A percentile compares a stretch with the other conserved stretches of the same genome.
phyloP scores from a whole-genome alignment of 2,888 invertebrate species.

The Trichogramma dendrolimi region DNA sequence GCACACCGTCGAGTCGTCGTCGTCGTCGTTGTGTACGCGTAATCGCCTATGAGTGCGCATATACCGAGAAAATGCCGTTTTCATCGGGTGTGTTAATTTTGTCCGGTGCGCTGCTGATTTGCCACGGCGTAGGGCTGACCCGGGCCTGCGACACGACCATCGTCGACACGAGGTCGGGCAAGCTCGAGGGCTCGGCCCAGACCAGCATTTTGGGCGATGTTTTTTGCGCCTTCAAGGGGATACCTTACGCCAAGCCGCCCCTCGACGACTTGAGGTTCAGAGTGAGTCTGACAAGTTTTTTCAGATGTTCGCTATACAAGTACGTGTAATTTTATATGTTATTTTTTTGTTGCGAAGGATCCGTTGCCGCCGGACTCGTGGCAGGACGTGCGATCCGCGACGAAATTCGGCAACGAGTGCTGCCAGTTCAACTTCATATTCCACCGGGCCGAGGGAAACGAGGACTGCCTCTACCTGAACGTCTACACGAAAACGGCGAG shows the following conservation, averaged over 20 bases:
- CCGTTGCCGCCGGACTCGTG: slow-evolving; percentile 37
- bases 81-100: too few species aligned
- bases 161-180: not conserved
- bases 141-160: too few species aligned
- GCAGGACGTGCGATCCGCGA: slow-evolving; percentile 34
- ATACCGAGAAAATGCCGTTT: too few species aligned
- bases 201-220: not conserved
- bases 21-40: too few species aligned
- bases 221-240: slow-evolving; percentile 38
- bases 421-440: slow-evolving; percentile 29
- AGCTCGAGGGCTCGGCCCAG: not conserved
- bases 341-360: slow-evolving; percentile 32
- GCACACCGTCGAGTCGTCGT: too few species aligned
- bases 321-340: too few species aligned
- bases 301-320: too few species aligned
- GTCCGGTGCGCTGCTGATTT: too few species aligned
- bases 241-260: slow-evolving; percentile 44
- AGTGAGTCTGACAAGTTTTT: too few species aligned
- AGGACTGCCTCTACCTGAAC: slow-evolving; percentile 43
- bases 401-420: slow-evolving; percentile 30
- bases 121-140: too few species aligned
- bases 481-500: slow-evolving; percentile 30
- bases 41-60: too few species aligned
- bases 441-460: slow-evolving; percentile 26
- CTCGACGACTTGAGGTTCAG: slow-evolving; percentile 38